Conservation (phyloP, 1,140 invertebrate species). For the Micrasema minimum region DNA sequence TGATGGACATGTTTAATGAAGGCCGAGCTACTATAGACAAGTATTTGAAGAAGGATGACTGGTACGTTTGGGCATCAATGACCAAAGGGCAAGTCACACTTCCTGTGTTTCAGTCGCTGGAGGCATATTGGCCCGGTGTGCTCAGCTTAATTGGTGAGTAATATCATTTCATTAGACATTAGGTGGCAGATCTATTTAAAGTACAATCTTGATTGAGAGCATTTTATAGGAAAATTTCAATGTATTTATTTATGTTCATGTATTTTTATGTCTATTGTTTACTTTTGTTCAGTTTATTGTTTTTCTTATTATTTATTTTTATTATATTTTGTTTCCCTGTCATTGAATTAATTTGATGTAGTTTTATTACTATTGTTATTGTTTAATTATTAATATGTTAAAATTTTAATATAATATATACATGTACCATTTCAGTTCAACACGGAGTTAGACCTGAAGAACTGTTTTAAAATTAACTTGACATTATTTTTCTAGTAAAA, state of each 20-base stretch:
- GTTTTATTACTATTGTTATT: not conserved
- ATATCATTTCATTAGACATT: not conserved
- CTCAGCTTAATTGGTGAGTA: constrained; percentile 83
- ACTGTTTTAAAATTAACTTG: too few species aligned
- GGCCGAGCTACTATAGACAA: constrained; percentile 85
- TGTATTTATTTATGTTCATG: not conserved
- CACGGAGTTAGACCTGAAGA: too few species aligned
- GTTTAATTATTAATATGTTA: too few species aligned
- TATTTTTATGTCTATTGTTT: not conserved
- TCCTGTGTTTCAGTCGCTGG: constrained; percentile 97
- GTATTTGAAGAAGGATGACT: constrained; percentile 92
- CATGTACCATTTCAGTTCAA: too few species aligned
- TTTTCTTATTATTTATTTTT: too few species aligned
- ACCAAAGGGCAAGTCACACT: constrained; percentile 93
- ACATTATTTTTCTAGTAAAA: too few species aligned
- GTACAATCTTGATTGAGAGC: too few species aligned
- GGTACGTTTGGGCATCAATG: constrained; percentile 98
- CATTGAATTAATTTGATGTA: not conserved
- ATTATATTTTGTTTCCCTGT: too few species aligned
- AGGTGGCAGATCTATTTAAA: too few species aligned
- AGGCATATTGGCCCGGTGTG: constrained; percentile 98
- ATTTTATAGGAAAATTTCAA: too few species aligned
- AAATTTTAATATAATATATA: too few species aligned
- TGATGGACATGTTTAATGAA: constrained; percentile 92
- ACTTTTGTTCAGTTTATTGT: too few species aligned